These are phyloP conservation scores for Marcusenius ussheri DNA, from an alignment of 2,113 vertebrate species.

Conservation along the genomic window DNA sequence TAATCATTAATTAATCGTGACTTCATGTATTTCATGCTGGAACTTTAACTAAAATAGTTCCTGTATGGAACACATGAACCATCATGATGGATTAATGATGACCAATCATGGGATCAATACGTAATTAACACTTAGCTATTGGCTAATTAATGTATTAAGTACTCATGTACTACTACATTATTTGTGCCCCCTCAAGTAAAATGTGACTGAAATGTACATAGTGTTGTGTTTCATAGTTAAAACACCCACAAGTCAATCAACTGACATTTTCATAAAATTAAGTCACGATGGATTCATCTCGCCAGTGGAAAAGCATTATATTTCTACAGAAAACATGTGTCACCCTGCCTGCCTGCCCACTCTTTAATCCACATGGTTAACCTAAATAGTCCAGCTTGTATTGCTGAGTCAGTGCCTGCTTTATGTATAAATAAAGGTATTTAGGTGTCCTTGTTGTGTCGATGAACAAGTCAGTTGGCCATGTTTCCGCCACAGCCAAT, in stretches of 20 bases:
- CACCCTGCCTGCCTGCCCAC: background rate
- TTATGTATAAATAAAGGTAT: background rate
- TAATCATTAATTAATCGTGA: background rate
- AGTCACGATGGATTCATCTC: background rate
- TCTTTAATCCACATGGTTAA: background rate
- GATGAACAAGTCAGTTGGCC: background rate
- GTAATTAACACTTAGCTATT: background rate
- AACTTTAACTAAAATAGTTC: background rate
- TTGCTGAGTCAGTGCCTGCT: background rate
- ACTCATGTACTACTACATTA: background rate
- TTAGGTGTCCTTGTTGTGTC: background rate
- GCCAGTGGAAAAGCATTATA: background rate
- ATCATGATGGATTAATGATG: background rate
- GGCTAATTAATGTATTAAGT: background rate
- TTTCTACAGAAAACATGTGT: background rate
- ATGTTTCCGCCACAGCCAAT: background rate
- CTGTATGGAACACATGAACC: background rate
- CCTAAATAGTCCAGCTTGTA: background rate
- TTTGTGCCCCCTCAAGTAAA: background rate
- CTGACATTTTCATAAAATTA: background rate
- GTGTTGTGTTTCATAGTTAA: background rate
- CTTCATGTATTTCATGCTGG: background rate
- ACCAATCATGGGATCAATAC: background rate
- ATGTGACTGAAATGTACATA: background rate
- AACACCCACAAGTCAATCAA: background rate